Percentiles rank a stretch among this genome's conserved stretches.
Conservation (phyloP, 2,888 invertebrate genomes). For the Trilocha varians region DNA sequence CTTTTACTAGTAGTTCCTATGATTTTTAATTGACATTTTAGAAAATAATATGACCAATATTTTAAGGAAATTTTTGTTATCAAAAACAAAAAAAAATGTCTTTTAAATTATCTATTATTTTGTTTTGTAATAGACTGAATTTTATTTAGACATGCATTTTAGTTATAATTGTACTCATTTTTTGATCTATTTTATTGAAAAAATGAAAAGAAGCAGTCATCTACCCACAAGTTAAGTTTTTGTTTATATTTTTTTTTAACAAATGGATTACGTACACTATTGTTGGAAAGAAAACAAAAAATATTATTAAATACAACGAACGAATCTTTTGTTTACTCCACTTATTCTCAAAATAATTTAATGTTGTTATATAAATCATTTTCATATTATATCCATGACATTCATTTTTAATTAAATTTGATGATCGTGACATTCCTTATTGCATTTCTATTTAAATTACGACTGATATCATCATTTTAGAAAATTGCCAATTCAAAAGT, state of each 20-base stretch:
- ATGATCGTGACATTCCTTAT: constrained; percentile 14
- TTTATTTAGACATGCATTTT: too few species aligned
- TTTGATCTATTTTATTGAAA: too few species aligned
- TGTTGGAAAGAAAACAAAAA: not conserved
- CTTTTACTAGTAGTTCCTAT: too few species aligned
- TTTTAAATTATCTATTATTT: too few species aligned
- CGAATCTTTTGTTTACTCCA: constrained; percentile 14
- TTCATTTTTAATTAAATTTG: constrained; percentile 9
- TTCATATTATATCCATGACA: constrained; percentile 21
- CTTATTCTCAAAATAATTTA: constrained; percentile 13
- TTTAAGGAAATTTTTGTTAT: too few species aligned
- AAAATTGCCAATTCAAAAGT: too few species aligned
- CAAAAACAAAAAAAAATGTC: too few species aligned
- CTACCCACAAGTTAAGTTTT: constrained; percentile 5
- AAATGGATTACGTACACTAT: not conserved
- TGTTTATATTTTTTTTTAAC: not conserved
- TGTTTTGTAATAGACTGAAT: too few species aligned
- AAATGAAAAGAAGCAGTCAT: not conserved
- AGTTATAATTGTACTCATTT: too few species aligned
- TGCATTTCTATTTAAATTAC: constrained; percentile 13
- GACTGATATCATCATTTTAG: constrained; percentile 7
- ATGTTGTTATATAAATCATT: constrained; percentile 19
- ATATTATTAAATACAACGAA: constrained; percentile 16
- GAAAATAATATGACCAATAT: too few species aligned
- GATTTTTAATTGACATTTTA: too few species aligned